Base-by-base conservation (phyloP, 2,113 vertebrate species). In the Cinclus cinclus region DNA sequence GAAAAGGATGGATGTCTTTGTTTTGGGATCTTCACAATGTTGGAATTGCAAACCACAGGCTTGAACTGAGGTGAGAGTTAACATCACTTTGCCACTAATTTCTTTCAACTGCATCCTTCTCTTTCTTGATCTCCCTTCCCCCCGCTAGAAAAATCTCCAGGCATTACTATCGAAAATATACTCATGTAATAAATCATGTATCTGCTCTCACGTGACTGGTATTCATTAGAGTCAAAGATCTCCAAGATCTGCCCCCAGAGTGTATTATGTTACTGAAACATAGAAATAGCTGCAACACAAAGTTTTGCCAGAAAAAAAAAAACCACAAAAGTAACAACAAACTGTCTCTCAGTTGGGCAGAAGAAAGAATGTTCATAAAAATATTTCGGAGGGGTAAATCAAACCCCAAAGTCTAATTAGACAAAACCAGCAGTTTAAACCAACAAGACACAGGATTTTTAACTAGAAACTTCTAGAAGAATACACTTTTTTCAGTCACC, bases 321-420 rank as follows among this genome's bases (percentile, higher is more conserved):
- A 10, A 3, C 76, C 86, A 94, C 91, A 67, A 94, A 86, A 95
- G 95, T 79, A 83, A 88, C 94, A 98, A 97, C 92, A 94, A 94
- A 96, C 94, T 97, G 95, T 96, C 90, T 94, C 95, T 96, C 94
- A 69, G 93, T 53, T 96, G 89, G 94, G 91, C 95, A 96, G 94
- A 96, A 95, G 88, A 97, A 97, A 87, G 80, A 97, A 96, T 95
- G 95, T 87, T 96, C 96, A 96, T 89, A 96, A 96, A 97, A 82
- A 90, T 88, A 95, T 90, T 89, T 92, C 96, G 84, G 88, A 95
- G 89, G 92, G 74, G 55, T 80, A 95, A 95, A 95, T 89, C 81
- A 78, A 91, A 16, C 44, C 60, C 69, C 69, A 62, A 55, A 82
- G 97, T 97, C 92, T 94, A 97, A 97, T 95, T 89, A 97, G 95